Percentiles rank a stretch among this genome's conserved stretches.
These are phyloP conservation scores for Alexandromys fortis DNA, from an alignment of 2,113 vertebrate genomes.

Conservation along the genomic window DNA sequence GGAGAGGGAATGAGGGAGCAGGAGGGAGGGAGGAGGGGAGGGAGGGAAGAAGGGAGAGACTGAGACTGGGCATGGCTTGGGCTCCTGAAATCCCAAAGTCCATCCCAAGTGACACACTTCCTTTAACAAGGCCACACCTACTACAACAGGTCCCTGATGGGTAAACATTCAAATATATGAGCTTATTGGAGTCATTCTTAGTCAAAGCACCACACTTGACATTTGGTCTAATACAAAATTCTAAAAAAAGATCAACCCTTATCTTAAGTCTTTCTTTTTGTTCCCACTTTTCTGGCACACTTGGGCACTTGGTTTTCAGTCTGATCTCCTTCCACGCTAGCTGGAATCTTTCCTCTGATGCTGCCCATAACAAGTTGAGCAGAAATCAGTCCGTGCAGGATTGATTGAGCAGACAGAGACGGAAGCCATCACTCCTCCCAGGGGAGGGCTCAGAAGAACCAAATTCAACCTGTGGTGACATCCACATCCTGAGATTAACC, in stretches of 20 bases:
- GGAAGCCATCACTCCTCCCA: background rate
- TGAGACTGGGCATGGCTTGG: background rate
- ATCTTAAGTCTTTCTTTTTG: background rate
- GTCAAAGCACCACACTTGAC: background rate
- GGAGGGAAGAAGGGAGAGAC: no score
- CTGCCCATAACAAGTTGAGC: background rate
- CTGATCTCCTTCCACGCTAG: background rate
- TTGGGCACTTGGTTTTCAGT: background rate
- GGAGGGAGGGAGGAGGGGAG: background rate
- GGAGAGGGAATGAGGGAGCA: rapidly evolving
- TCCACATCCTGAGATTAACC: background rate
- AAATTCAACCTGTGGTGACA: conserved; percentile 50
- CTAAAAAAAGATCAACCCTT: background rate
- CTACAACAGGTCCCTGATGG: background rate
- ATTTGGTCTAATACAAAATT: conserved; percentile 5
- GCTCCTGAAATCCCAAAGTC: background rate
- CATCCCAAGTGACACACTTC: background rate
- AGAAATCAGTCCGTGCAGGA: background rate
- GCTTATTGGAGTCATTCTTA: background rate
- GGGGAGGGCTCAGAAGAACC: conserved; percentile 5
- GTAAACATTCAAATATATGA: background rate
- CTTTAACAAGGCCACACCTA: background rate
- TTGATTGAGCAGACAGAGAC: conserved; percentile 38
- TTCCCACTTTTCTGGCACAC: background rate
- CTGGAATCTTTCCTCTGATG: background rate